These are phyloP conservation scores for Hymenopus coronatus DNA, from an alignment of 2,888 invertebrate species.

Conservation along the genomic window DNA sequence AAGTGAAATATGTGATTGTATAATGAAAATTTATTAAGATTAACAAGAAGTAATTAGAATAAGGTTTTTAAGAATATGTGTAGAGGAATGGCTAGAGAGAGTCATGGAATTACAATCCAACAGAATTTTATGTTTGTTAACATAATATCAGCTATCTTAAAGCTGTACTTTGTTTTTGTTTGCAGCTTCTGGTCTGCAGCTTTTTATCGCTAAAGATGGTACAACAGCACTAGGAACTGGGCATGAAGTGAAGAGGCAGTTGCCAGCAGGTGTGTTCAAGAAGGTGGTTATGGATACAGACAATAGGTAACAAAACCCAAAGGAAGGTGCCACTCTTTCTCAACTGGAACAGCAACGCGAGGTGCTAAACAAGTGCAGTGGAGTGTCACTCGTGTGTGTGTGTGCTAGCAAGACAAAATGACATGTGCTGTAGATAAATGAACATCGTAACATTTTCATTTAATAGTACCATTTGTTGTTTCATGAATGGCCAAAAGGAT, in stretches of 20 bases:
- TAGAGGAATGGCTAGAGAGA: too few species aligned
- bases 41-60: too few species aligned
- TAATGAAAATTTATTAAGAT: too few species aligned
- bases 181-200: slow-evolving; percentile 81
- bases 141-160: background rate
- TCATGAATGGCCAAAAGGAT: background rate
- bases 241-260: slow-evolving; percentile 75
- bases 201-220: slow-evolving; percentile 87
- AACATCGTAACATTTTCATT: background rate
- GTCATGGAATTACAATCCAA: too few species aligned
- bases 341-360: background rate
- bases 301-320: slow-evolving; percentile 59
- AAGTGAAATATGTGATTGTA: too few species aligned
- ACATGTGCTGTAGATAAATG: background rate
- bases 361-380: background rate
- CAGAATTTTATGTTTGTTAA: too few species aligned
- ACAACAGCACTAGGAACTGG: slow-evolving; percentile 77
- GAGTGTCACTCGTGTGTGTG: background rate
- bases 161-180: slow-evolving; percentile 36
- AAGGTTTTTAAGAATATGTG: too few species aligned
- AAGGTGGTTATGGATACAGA: slow-evolving; percentile 71
- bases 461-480: background rate
- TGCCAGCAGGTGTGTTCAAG: slow-evolving; percentile 66
- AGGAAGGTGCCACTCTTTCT: background rate
- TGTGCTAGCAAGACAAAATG: background rate